Base-by-base conservation (phyloP, 2,888 invertebrate species). In the Hirtodrosophila histrioides region DNA sequence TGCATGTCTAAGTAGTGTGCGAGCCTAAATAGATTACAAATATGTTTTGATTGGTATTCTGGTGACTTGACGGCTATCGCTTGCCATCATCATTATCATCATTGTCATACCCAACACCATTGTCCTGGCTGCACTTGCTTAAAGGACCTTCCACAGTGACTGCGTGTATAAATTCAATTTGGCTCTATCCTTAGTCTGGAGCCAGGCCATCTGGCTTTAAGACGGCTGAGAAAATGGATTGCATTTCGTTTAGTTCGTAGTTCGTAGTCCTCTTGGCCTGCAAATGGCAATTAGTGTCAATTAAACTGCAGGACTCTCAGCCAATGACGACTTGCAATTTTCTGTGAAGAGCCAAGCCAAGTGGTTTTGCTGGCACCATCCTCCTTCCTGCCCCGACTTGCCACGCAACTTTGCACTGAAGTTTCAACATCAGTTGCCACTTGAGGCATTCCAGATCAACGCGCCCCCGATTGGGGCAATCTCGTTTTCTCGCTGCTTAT, bases 11-110 rank as follows among this genome's bases (percentile, higher is more conserved):
- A 69, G 67, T 46, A 58, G 50, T 8, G 41, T 41, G 51, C 46
- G 49, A 71, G 63, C 49, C 81, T 84, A 86, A 84, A 68, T 63
- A 49, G 85, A 81, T 82, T 84, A 86, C 55, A 60, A 80, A 77
- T 72, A 75, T 72, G 65, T 75, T 81, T 66, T 65, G 66, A 84
- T 71, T 80, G 67, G 41, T 39, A 39, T 43, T 11, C 24, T 11
- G 35, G 11, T n/a, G 48, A 36, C 55, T 31, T 11, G 48, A 36
- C 4, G 29, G 23, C 53, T n/a, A 54, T 55, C 29, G 6, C 12
- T 6, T 7, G 31, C 3, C n/a, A 37, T 6, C 41, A 27, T 17
- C 17, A 12, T 17, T n/a, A 12, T 8, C 27, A 29, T 11, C 27
- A 43, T 45, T 0, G 8, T 27, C 23, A 29, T 41, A 9, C 17